Percentiles rank a stretch among this genome's conserved stretches.
phyloP scores from a whole-genome alignment of 2,113 vertebrate species.

The Xiphophorus couchianus region DNA sequence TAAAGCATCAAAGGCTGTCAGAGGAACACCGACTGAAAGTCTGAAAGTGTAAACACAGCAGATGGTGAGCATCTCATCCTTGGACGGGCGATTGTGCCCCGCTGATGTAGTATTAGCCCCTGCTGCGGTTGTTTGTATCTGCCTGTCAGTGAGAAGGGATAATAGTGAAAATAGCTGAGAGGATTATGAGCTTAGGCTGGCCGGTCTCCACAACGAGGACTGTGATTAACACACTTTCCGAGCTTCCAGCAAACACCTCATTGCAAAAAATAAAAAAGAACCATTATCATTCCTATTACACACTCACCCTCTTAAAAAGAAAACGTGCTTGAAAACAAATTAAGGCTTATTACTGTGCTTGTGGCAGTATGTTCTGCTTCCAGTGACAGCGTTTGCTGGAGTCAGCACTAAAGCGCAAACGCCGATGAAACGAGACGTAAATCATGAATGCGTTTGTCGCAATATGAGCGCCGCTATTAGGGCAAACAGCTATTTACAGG shows the following conservation, averaged over 20 bases:
- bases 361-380: background rate
- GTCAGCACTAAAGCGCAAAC: background rate
- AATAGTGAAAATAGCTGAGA: constrained; percentile 56
- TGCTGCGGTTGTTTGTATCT: constrained; percentile 61
- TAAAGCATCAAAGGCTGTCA: constrained; percentile 71
- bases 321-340: background rate
- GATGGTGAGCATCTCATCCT: constrained; percentile 58
- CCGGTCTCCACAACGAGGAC: constrained; percentile 37
- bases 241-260: constrained; percentile 16
- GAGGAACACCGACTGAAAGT: constrained; percentile 54
- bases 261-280: constrained; percentile 1
- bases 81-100: constrained; percentile 44
- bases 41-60: constrained; percentile 62
- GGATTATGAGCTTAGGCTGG: constrained; percentile 60
- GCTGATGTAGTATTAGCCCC: constrained; percentile 57
- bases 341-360: background rate
- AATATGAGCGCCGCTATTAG: background rate
- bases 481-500: background rate
- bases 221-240: constrained; percentile 37
- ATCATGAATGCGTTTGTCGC: background rate
- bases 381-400: background rate
- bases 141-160: constrained; percentile 61
- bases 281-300: background rate
- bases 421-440: background rate
- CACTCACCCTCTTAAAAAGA: background rate